Evolutionary conservation across 2,113 vertebrate species (phyloP), one percentile per base, ranked within the genome.

Genomic region (Grammomys surdaster): DNA sequence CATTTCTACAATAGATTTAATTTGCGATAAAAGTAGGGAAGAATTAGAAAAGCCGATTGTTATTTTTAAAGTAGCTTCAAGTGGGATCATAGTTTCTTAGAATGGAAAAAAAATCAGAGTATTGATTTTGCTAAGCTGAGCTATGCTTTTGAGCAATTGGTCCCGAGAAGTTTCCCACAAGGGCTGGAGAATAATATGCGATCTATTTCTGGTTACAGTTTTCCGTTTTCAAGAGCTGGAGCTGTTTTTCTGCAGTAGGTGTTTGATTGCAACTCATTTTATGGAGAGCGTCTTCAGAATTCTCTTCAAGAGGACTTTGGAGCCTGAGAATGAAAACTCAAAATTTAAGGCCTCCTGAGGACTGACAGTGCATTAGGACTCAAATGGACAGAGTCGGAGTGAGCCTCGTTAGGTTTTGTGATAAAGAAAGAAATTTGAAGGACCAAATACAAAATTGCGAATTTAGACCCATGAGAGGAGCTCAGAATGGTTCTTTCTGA

Each of bases 31-130:
- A 87, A 86, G 56, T 72, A 82, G 81, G 72, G 77, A 69, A 73
- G 88, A 87, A 77, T 65, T 28, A 12, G 11, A 90, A 60, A 46
- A 20, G 4, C 16, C 14, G 43, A 36, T 17, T 85, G 60, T 84
- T 89, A 95, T 88, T 91, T 96, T 76, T 16, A 77, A 46, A 36
- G 82, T 92, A 60, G 80, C 56, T 93, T 96, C 63, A 90, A 93
- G 31, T 36, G 72, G 88, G 31, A 19, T 94, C 36, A 54, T 28
- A 54, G 14, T 16, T 87, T 94, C 73, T 95, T 72, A 90, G 77
- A 86, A 92, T 84, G 51, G 81, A 24, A 65, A 91, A 65, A 89
- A 60, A 90, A 69, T 82, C 36, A 17, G 31, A 92, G 87, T 76
- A 60, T 40, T 48, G 8, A 48, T 86, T 63, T 96, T 75, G 63